Percentiles rank a stretch among this genome's conserved stretches.
phyloP scores from a whole-genome alignment of 2,113 vertebrate species.

The Melanerpes formicivorus region DNA sequence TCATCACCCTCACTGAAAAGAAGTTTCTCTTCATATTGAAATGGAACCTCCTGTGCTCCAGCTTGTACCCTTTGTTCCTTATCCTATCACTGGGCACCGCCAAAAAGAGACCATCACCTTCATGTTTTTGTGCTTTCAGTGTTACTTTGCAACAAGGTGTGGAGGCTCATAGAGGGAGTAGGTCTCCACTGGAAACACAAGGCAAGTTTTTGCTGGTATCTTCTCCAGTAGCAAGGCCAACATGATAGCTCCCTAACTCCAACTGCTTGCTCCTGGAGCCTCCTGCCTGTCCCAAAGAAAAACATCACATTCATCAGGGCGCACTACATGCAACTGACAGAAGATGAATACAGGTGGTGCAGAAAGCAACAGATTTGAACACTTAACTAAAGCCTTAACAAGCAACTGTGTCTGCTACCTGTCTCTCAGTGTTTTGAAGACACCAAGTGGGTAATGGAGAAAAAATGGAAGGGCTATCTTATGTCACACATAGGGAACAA shows the following conservation, averaged over 20 bases:
- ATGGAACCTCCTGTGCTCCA: too few species aligned
- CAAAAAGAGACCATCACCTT: not conserved
- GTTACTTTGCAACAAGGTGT: not conserved
- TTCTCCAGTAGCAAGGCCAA: not conserved
- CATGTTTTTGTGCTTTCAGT: not conserved
- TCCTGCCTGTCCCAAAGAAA: not conserved
- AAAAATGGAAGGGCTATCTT: not conserved
- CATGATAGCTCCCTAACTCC: not conserved
- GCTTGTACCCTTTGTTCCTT: too few species aligned
- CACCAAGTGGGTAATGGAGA: not conserved
- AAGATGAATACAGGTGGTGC: not conserved
- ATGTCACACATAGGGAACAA: not conserved
- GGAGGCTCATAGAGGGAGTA: not conserved
- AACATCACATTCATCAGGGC: fast-evolving
- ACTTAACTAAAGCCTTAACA: not conserved
- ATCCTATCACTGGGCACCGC: too few species aligned
- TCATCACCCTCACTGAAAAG: too few species aligned
- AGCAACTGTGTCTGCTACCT: fast-evolving
- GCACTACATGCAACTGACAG: fast-evolving
- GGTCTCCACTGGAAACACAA: not conserved
- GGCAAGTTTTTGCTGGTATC: fast-evolving
- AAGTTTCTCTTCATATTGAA: too few species aligned
- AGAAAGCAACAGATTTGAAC: not conserved
- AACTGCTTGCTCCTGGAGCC: not conserved
- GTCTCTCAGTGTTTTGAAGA: not conserved